phyloP scores from a whole-genome alignment of 2,888 invertebrate species.

The Megaustenia siamemsis region DNA sequence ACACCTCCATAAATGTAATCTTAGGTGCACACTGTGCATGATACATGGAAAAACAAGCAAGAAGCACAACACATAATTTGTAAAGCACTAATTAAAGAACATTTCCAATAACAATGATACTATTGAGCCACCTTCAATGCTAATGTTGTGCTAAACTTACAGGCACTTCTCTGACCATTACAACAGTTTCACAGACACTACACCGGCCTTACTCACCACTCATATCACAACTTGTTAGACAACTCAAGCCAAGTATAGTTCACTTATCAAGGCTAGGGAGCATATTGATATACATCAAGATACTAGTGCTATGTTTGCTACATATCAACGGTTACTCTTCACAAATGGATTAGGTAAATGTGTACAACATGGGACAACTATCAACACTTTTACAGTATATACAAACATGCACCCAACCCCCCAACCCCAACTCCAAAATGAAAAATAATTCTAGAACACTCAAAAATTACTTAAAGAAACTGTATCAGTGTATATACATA shows the following conservation, averaged over 20 bases:
- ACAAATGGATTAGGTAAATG: background rate
- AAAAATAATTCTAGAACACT: background rate
- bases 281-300: background rate
- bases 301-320: background rate
- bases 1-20: no score
- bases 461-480: background rate
- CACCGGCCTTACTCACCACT: background rate
- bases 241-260: background rate
- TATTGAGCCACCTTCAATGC: no score
- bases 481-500: background rate
- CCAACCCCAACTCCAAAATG: no score
- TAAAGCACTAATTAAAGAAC: no score
- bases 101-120: no score
- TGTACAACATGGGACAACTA: background rate
- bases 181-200: background rate
- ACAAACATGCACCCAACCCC: background rate
- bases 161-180: background rate
- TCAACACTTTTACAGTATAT: slow-evolving; percentile 28
- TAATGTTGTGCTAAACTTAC: background rate
- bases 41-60: no score
- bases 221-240: background rate
- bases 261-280: background rate
- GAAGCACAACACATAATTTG: no score
- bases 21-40: no score
- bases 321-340: background rate